phyloP scores from a whole-genome alignment of 1,140 invertebrate species.

The Cardiocondyla obscurior region DNA sequence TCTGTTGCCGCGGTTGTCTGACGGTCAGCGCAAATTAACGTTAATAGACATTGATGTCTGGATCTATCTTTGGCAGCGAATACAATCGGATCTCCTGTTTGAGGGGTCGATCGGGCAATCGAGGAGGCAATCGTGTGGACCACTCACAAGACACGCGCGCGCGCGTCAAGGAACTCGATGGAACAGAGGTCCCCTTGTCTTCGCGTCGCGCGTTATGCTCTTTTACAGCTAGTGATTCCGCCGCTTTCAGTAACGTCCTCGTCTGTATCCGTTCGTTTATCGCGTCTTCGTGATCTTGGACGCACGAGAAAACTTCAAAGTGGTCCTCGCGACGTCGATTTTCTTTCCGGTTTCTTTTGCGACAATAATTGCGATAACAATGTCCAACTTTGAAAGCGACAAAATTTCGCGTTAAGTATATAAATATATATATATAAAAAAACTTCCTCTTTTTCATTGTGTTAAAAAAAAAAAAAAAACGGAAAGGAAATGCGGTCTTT shows the following conservation, averaged over 20 bases:
- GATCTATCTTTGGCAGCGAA: neutral
- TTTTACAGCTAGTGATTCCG: slow-evolving; percentile 31
- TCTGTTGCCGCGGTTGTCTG: neutral
- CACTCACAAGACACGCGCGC: slow-evolving; percentile 32
- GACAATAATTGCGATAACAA: neutral
- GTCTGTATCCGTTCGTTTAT: neutral
- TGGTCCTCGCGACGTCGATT: neutral
- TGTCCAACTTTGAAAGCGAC: too few relatives aligned
- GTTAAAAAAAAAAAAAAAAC: too few relatives aligned
- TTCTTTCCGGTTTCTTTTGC: neutral
- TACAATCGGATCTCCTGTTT: neutral
- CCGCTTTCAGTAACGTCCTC: slow-evolving; percentile 30
- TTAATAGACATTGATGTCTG: slow-evolving; percentile 8
- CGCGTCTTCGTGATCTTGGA: neutral
- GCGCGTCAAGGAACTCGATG: slow-evolving; percentile 37
- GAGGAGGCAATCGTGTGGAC: neutral
- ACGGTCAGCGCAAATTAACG: slow-evolving; percentile 1
- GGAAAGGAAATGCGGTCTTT: neutral
- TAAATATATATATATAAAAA: too few relatives aligned
- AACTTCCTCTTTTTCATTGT: neutral
- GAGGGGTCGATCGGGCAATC: neutral
- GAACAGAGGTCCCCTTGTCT: slow-evolving; percentile 75
- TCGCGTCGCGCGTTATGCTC: slow-evolving; percentile 36
- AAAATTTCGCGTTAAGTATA: neutral
- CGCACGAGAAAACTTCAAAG: neutral